Evolutionary conservation across 1,140 invertebrate genomes (phyloP), one percentile per base, ranked within the genome.

Genomic region (Polyergus mexicanus): DNA sequence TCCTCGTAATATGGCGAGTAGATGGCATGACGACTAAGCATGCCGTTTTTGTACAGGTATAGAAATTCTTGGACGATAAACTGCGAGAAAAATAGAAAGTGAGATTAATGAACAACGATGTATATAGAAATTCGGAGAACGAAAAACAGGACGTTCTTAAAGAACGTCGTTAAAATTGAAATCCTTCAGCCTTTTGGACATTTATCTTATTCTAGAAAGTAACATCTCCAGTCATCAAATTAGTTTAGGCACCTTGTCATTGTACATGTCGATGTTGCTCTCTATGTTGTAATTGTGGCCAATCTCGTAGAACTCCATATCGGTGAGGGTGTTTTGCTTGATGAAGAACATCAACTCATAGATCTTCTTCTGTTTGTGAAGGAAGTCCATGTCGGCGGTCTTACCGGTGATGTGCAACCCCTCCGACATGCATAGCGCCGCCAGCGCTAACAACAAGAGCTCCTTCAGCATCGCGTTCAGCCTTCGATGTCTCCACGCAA

Each of bases 1-100:
- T 96, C 95, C 41, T 96, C 95, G 71, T 97, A 93, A 88, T 96
- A 94, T n/a, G 96, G 86, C 22, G 96, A 96, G 90, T 97, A 97
- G 51, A 97, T 66, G 11, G 89, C 95, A 86, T 96, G 95, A 75
- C 96, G 96, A 83, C 95, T 95, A 0, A 96, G 94, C 63, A 95
- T 92, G 22, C 96, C 96, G n/a, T 95, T 58, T 47, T 96, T 96
- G 91, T 96, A 96, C 76, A 92, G 90, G 58, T 95, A 92, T 5
- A 96, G 85, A 94, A 97, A 97, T 51, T 96, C 93, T 84, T 97
- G 96, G 8, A 97, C 96, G 41, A 94, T 94, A 92, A 95, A 95
- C 97, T 97, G 90, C 19, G 94, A 93, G 58, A 80, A 81, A 78
- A 65, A 11, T 0, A 62, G 35, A 25, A 8, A 66, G 25, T 32